Percentiles rank a stretch among this genome's conserved stretches.
phyloP scores from a whole-genome alignment of 2,797 vertebrate genomes.

The Enteromius trimaculatus region DNA sequence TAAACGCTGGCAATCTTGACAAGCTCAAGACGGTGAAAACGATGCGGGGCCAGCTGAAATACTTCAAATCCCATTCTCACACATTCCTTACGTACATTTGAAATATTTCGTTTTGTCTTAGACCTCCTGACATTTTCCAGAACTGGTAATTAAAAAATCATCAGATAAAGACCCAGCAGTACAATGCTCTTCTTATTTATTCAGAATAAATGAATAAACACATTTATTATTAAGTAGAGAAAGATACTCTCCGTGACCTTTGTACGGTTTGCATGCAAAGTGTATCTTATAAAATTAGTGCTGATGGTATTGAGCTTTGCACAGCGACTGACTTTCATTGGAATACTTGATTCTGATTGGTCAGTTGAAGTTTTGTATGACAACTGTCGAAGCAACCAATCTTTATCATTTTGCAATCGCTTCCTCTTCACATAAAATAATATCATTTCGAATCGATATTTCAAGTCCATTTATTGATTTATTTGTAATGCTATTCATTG shows the following conservation, averaged over 20 bases:
- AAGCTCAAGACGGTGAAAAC: slow-evolving; percentile 58
- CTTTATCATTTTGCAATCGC: not conserved
- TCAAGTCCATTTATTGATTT: not conserved
- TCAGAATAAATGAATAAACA: slow-evolving; percentile 29
- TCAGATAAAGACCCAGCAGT: slow-evolving; percentile 31
- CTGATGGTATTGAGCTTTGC: slow-evolving; percentile 17
- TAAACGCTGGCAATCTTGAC: slow-evolving; percentile 58
- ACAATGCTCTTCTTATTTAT: slow-evolving; percentile 29
- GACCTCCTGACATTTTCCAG: slow-evolving; percentile 34
- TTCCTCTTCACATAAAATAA: not conserved
- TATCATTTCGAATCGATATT: not conserved
- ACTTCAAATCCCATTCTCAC: slow-evolving; percentile 46
- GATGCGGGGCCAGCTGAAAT: slow-evolving; percentile 51
- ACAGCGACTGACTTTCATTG: slow-evolving; percentile 4
- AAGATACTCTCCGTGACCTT: not conserved
- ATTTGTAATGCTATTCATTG: no score
- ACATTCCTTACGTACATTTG: slow-evolving; percentile 23
- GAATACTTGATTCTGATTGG: slow-evolving; percentile 3
- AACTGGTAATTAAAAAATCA: slow-evolving; percentile 26
- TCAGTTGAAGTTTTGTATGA: not conserved
- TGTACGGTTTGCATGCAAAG: slow-evolving; percentile 20
- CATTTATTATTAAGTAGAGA: slow-evolving; percentile 40
- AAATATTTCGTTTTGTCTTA: slow-evolving; percentile 14
- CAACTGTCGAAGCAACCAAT: not conserved
- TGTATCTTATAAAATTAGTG: slow-evolving; percentile 5